A percentile compares a stretch with the other conserved stretches of the same genome.
Evolutionary conservation across 2,888 invertebrate species (phyloP).

Genomic region (Meloe dianella): DNA sequence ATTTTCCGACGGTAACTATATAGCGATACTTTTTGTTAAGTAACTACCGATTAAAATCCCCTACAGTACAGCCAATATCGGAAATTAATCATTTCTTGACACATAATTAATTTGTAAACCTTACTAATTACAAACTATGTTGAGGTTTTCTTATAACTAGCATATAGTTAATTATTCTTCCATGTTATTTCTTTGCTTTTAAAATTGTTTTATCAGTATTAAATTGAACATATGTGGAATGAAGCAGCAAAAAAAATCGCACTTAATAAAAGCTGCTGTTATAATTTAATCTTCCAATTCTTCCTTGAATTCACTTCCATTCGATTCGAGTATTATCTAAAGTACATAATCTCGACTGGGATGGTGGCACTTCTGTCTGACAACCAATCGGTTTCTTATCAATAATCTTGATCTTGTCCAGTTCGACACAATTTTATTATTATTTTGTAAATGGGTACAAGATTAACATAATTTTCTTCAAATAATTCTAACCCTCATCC

Average conservation of each 20-base stretch:
- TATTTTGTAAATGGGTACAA: not conserved
- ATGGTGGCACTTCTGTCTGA: slow-evolving; percentile 27
- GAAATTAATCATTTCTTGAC: slow-evolving; percentile 45
- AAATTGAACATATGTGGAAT: not conserved
- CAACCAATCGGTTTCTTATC: slow-evolving; percentile 22
- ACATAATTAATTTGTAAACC: slow-evolving; percentile 42
- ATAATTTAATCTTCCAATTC: slow-evolving; percentile 10
- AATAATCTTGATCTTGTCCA: slow-evolving; percentile 19
- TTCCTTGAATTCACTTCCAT: slow-evolving; percentile 27
- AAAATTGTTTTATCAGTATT: not conserved
- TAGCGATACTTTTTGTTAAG: slow-evolving; percentile 16
- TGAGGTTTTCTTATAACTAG: slow-evolving; percentile 41
- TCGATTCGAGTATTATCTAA: slow-evolving; percentile 45
- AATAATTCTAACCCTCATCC: slow-evolving; percentile 21
- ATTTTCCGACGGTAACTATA: slow-evolving; percentile 10
- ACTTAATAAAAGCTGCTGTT: not conserved
- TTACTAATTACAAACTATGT: slow-evolving; percentile 40
- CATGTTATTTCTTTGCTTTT: slow-evolving; percentile 1
- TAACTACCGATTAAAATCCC: slow-evolving; percentile 39
- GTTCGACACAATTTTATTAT: slow-evolving; percentile 20
- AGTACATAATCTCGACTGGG: slow-evolving; percentile 45
- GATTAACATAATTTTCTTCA: not conserved
- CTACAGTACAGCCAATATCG: slow-evolving; percentile 33
- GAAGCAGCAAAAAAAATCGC: slow-evolving; percentile 9
- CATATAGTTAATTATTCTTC: slow-evolving; percentile 35